phyloP scores from a whole-genome alignment of 1,140 invertebrate genomes.

The Drosophila obscura region DNA sequence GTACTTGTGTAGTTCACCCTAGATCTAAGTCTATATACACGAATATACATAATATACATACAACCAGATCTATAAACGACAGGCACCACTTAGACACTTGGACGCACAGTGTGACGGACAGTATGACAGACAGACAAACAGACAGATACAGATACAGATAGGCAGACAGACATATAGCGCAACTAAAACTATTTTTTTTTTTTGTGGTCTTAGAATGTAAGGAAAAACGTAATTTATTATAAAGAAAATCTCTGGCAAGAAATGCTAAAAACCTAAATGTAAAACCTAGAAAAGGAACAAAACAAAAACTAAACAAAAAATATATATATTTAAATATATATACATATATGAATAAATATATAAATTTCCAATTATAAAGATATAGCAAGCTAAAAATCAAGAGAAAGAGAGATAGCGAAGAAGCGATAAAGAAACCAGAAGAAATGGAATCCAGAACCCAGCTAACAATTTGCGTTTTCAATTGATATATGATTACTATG shows the following conservation, averaged over 20 bases:
- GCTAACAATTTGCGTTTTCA: slow-evolving; percentile 64
- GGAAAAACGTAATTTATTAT: slow-evolving; percentile 72
- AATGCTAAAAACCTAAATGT: slow-evolving; percentile 65
- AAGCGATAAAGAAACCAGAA: background rate
- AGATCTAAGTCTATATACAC: slow-evolving; percentile 61
- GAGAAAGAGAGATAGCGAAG: background rate
- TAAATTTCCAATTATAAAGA: slow-evolving; percentile 52
- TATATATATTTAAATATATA: slow-evolving; percentile 37
- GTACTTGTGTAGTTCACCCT: slow-evolving; percentile 72
- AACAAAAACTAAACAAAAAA: slow-evolving; percentile 43
- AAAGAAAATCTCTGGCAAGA: slow-evolving; percentile 43
- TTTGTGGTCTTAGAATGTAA: slow-evolving; percentile 73
- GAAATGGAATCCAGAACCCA: slow-evolving; percentile 14
- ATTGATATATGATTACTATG: slow-evolving; percentile 55
- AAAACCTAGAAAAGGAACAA: slow-evolving; percentile 69
- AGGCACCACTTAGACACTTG: background rate
- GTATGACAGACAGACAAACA: background rate
- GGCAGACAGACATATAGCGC: slow-evolving; percentile 46
- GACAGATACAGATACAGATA: slow-evolving; percentile 3
- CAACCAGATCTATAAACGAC: slow-evolving; percentile 51
- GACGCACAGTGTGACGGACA: too few relatives aligned
- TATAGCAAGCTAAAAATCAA: slow-evolving; percentile 38
- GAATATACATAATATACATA: slow-evolving; percentile 46
- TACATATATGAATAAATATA: slow-evolving; percentile 43
- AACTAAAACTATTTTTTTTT: slow-evolving; percentile 69